A percentile compares a stretch with the other conserved stretches of the same genome.
These are phyloP conservation scores for Nomia melanderi DNA, from an alignment of 1,140 invertebrate species.

Conservation along the genomic window DNA sequence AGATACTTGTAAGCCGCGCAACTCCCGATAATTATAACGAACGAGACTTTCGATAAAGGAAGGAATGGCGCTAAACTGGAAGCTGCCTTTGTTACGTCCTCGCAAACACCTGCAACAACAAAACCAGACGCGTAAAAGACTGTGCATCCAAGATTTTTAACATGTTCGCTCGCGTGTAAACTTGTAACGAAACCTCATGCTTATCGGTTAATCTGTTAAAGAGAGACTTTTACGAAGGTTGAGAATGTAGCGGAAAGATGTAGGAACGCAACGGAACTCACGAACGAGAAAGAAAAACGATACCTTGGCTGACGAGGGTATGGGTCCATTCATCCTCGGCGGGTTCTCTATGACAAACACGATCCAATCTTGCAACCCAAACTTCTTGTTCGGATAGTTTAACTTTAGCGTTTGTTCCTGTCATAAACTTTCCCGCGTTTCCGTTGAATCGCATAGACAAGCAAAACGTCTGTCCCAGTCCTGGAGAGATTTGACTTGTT, in stretches of 20 bases:
- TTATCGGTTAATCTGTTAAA: too few relatives aligned
- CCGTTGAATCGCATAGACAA: slow-evolving; percentile 73
- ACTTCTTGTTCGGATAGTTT: slow-evolving; percentile 70
- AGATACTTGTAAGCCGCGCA: slow-evolving; percentile 66
- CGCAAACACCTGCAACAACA: slow-evolving; percentile 74
- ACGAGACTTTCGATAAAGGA: slow-evolving; percentile 69
- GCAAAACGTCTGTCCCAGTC: slow-evolving; percentile 68
- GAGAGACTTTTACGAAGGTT: too few relatives aligned
- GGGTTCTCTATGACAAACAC: slow-evolving; percentile 69
- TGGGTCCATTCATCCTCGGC: slow-evolving; percentile 72
- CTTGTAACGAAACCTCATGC: too few relatives aligned
- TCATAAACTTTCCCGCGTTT: slow-evolving; percentile 44
- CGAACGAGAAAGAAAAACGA: too few relatives aligned
- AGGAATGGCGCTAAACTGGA: slow-evolving; percentile 75
- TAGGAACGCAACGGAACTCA: too few relatives aligned
- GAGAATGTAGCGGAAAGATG: too few relatives aligned
- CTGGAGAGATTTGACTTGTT: slow-evolving; percentile 70
- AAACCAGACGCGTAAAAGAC: background rate
- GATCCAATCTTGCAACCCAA: slow-evolving; percentile 70
- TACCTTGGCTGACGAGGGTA: slow-evolving; percentile 76
- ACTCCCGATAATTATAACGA: slow-evolving; percentile 60
- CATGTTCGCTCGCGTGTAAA: too few relatives aligned
- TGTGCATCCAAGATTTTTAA: too few relatives aligned
- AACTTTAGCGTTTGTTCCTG: slow-evolving; percentile 57
- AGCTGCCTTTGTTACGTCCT: slow-evolving; percentile 76